A percentile compares a stretch with the other conserved stretches of the same genome.
Conservation (phyloP, 1,140 invertebrate genomes). For the Lethrus apterus region DNA sequence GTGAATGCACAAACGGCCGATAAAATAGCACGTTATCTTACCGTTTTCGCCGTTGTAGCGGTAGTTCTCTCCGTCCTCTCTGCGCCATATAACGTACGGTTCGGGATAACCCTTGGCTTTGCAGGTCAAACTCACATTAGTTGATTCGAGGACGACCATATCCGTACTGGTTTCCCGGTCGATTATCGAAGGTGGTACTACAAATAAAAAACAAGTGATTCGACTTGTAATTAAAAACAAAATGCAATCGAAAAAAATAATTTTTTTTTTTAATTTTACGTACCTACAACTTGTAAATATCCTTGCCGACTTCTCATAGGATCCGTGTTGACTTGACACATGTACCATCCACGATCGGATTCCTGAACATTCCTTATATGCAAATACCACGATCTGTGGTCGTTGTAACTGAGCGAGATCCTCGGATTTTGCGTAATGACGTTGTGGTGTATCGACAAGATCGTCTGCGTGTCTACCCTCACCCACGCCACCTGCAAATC, state of each 20-base stretch:
- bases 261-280: slow-evolving; percentile 36
- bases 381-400: slow-evolving; percentile 81
- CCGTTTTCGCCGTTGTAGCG: slow-evolving; percentile 77
- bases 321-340: slow-evolving; percentile 80
- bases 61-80: slow-evolving; percentile 81
- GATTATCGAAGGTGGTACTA: slow-evolving; percentile 76
- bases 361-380: slow-evolving; percentile 77
- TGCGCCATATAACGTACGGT: slow-evolving; percentile 84
- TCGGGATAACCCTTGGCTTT: slow-evolving; percentile 83
- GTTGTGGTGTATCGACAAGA: slow-evolving; percentile 81
- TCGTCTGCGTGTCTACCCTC: slow-evolving; percentile 84
- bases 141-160: slow-evolving; percentile 81
- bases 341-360: slow-evolving; percentile 75
- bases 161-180: slow-evolving; percentile 80
- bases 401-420: slow-evolving; percentile 78
- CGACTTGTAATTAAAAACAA: slow-evolving; percentile 1
- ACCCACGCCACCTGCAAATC: slow-evolving; percentile 78
- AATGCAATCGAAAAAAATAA: neutral
- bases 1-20: slow-evolving; percentile 8
- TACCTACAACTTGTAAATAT: slow-evolving; percentile 82
- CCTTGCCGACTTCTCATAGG: slow-evolving; percentile 78
- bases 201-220: slow-evolving; percentile 17
- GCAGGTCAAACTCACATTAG: slow-evolving; percentile 80
- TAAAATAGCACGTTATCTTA: slow-evolving; percentile 39
- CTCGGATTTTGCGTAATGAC: slow-evolving; percentile 83